Evolutionary conservation across 2,797 vertebrate genomes (phyloP).

Genomic region (Echiichthys vipera): DNA sequence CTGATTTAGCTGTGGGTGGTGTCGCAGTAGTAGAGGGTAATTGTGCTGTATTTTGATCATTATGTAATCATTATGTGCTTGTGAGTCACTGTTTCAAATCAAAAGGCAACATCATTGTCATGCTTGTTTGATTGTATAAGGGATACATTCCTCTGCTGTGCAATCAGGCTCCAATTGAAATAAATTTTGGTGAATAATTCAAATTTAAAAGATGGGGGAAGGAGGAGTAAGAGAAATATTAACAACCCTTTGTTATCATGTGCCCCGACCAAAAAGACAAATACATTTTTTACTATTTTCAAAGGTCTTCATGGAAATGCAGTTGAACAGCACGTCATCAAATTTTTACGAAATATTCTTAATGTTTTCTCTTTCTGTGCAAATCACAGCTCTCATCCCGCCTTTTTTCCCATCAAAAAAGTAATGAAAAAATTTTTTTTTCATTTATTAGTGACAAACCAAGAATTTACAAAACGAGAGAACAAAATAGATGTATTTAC

Average conservation of each 20-base stretch:
- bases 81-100: slow-evolving; percentile 10
- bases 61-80: slow-evolving; percentile 1
- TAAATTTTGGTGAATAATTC: not conserved
- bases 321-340: not conserved
- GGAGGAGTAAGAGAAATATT: not conserved
- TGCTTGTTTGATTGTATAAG: not conserved
- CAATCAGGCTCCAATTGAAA: not conserved
- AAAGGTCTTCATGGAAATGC: not conserved
- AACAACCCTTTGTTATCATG: not conserved
- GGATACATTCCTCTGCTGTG: not conserved
- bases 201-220: not conserved
- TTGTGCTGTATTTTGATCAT: slow-evolving; percentile 24
- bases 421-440: too few species aligned
- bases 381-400: not conserved
- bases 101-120: not conserved
- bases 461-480: too few species aligned
- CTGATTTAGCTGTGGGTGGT: slow-evolving; percentile 12
- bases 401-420: too few species aligned
- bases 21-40: not conserved
- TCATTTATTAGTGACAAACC: too few species aligned
- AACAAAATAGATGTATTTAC: too few species aligned
- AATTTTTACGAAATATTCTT: not conserved
- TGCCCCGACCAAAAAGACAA: not conserved
- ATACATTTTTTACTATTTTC: not conserved
- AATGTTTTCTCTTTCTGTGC: not conserved